phyloP scores from a whole-genome alignment of 1,140 invertebrate species.

The Uloborus diversus region DNA sequence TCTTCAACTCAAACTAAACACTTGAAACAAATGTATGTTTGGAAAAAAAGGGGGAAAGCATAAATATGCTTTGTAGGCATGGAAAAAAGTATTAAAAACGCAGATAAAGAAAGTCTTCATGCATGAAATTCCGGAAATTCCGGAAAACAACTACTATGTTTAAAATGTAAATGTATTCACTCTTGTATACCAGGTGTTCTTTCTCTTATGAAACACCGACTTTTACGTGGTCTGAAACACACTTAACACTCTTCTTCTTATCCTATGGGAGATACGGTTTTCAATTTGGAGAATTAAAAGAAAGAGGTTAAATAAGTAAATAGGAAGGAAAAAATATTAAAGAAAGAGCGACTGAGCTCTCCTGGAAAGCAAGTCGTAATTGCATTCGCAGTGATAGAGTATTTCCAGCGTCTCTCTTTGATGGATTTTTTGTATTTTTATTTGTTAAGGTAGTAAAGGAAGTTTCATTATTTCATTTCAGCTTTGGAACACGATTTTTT shows the following conservation, averaged over 20 bases:
- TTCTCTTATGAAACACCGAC: constrained; percentile 41
- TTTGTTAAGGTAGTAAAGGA: not conserved
- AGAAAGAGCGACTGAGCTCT: constrained; percentile 21
- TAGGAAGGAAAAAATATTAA: not conserved
- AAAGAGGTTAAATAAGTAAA: constrained; percentile 47
- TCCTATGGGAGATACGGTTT: constrained; percentile 24
- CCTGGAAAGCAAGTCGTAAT: constrained; percentile 1
- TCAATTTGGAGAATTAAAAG: constrained; percentile 51
- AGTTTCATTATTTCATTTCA: constrained; percentile 41
- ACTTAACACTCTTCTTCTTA: not conserved
- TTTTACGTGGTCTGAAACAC: constrained; percentile 12
- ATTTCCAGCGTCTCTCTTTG: constrained; percentile 10
- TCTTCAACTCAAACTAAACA: too few species aligned
- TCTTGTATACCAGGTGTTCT: constrained; percentile 46
- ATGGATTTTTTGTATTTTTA: constrained; percentile 24
- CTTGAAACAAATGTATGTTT: too few species aligned
- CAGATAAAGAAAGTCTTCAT: too few species aligned
- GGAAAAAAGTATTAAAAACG: too few species aligned
- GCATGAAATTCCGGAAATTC: too few species aligned
- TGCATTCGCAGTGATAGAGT: constrained; percentile 36
- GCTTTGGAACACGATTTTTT: too few species aligned
- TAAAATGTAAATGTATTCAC: constrained; percentile 47
- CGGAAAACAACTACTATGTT: constrained; percentile 15
- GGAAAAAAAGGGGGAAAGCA: too few species aligned
- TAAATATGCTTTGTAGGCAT: too few species aligned